Evolutionary conservation across 2,797 vertebrate species (phyloP), one percentile per base, ranked within the genome.

Genomic region (Knipowitschia caucasica): DNA sequence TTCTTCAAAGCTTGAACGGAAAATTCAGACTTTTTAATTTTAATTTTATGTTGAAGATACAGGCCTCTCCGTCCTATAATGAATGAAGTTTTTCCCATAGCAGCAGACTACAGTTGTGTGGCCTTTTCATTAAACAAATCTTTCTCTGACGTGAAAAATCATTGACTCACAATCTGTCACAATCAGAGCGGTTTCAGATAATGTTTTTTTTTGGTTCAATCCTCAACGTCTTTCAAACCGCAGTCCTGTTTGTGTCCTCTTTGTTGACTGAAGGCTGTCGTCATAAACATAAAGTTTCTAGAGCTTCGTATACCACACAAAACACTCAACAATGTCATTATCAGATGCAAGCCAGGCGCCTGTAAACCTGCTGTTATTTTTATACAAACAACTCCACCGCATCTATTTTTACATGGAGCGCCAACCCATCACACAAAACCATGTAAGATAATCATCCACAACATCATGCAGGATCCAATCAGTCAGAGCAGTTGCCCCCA

Each of bases 381-480:
- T 27, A 18, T 10, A 52, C 36, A 24, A 34, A 47, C 24, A 50
- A 8, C 23, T 34, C 4, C 2, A 20, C 21, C 21, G 20, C 21
- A 25, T 56, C 52, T 59, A 38, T 51, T 62, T 62, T 50, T 43
- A 34, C 10, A 33, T 7, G 5, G 14, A 14, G 21, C 3, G 21
- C 15, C 18, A 12, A 26, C 4, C 1, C 21, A 38, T 30, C 42
- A 31, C 14, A 40, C 14, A 30, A 27, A 54, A 31, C 21, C 40
- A 43, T 35, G 43, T 17, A 36, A 56, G 24, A 53, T 52, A 64
- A 67, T 56, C 42, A 59, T 14, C 49, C 35, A 25, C 29, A 45
- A 34, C 52, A 68, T 49, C 36, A 53, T 34, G 33, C 49, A 21
- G 29, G 4, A 29, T 34, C 12, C 44, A 18, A 51, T 30, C 53